Percentiles rank a stretch among this genome's conserved stretches.
Evolutionary conservation across 2,888 invertebrate genomes (phyloP).

Genomic region (Yponomeuta plumbellus): DNA sequence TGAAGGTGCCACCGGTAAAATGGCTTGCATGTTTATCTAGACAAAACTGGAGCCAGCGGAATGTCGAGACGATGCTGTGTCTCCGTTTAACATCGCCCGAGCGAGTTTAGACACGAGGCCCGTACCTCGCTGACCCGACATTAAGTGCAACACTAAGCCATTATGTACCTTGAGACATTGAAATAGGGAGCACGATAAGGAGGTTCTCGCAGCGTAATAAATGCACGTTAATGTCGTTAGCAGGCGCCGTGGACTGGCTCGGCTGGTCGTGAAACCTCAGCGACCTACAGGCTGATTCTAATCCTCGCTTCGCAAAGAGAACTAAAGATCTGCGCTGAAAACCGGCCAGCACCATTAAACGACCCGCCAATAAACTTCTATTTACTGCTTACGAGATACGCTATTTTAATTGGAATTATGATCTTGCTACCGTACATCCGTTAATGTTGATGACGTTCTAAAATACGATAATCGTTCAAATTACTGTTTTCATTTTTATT

Average conservation of each 20-base stretch:
- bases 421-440: background rate
- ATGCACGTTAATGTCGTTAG: conserved; percentile 40
- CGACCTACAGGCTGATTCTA: conserved; percentile 22
- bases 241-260: conserved; percentile 29
- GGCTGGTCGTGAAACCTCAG: conserved; percentile 30
- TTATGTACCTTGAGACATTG: conserved; percentile 2
- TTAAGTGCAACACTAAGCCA: conserved; percentile 7
- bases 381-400: background rate
- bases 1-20: background rate
- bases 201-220: conserved; percentile 29
- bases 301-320: conserved; percentile 25
- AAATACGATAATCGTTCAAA: background rate
- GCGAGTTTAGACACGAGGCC: background rate
- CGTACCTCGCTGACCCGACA: conserved; percentile 1
- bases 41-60: conserved; percentile 26
- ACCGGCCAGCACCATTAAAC: conserved; percentile 28
- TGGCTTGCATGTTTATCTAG: conserved; percentile 31
- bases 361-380: background rate
- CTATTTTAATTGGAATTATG: background rate
- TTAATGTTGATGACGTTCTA: background rate
- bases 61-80: conserved; percentile 33
- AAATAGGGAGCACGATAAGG: conserved; percentile 9
- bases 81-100: conserved; percentile 19
- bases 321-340: conserved; percentile 27
- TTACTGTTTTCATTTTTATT: background rate